Evolutionary conservation across 92 coral and sea anemone species (phyloP), one percentile per base, ranked within the genome.

Genomic region (Umimayanthus chanpuru): DNA sequence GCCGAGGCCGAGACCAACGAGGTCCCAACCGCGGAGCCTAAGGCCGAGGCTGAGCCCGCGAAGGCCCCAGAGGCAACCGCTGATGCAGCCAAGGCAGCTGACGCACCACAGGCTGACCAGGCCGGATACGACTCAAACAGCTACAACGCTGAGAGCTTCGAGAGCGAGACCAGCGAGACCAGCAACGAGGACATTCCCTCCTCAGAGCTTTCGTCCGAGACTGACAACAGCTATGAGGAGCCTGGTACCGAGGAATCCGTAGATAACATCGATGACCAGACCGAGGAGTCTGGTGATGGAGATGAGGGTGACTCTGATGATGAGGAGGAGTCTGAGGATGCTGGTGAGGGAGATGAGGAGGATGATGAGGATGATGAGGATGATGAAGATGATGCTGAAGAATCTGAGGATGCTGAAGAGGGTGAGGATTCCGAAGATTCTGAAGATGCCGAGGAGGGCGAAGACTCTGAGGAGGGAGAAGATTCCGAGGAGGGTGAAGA

Each of bases 81-180:
- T 44, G 87, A 83, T 25, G 66, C 77, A 77, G 87, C 87, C 65
- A 83, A 83, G 64, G 87, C 87, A 41, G 87, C 87, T 41, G 87
- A 83, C 3, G 76, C 87, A 16, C 87, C 77, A 44, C 87, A 83
- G 87, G 78, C 87, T 41, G 87, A 83, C 78, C 73, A 68, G 49
- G 14, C 55, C 26, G 78, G 79, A 28, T 75, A 75, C 18, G 79
- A 75, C 28, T 21, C 41, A 75, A 75, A 32, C 79, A 43, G 10
- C 21, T 18, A 68, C 78, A 83, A 49, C 61, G 87, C 78, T 16
- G 87, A 83, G 55, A 83, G 36, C 64, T 83, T 83, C 50, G 87
- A 83, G 43, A 83, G 53, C 50, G 87, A 83, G 28, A 44, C 61
- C 77, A 83, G 77, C 61, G 87, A 83, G 10, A 83, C 39, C 43